Conservation (phyloP, 2,888 invertebrate species). For the Lobophora halterata region DNA sequence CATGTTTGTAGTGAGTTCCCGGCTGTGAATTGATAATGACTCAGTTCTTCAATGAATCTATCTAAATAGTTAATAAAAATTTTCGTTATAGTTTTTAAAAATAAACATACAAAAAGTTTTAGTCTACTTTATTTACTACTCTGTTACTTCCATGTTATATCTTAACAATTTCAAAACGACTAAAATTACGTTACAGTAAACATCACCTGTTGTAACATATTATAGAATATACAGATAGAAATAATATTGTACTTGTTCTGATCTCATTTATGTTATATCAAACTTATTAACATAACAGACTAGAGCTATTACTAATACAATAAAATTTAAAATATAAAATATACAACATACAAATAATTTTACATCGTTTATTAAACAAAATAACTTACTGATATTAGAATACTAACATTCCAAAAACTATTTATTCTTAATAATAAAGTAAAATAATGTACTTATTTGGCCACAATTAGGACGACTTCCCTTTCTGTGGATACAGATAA, state of each 20-base stretch:
- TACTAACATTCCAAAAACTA: constrained; percentile 25
- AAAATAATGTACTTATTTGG: constrained; percentile 25
- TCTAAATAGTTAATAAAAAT: constrained; percentile 53
- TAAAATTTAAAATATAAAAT: constrained; percentile 35
- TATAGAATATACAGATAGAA: too few relatives aligned
- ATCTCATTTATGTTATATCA: constrained; percentile 7
- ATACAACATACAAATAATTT: constrained; percentile 37
- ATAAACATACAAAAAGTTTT: constrained; percentile 38
- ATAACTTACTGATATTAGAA: constrained; percentile 36
- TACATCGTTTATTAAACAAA: constrained; percentile 34
- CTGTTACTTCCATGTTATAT: constrained; percentile 28
- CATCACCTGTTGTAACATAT: too few relatives aligned
- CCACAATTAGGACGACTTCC: constrained; percentile 45
- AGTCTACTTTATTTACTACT: constrained; percentile 23
- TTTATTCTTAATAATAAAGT: constrained; percentile 12
- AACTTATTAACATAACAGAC: constrained; percentile 34
- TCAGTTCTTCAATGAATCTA: constrained; percentile 43
- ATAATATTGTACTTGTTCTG: neutral
- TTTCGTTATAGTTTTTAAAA: constrained; percentile 45
- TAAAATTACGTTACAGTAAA: too few relatives aligned
- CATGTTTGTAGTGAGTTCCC: constrained; percentile 37
- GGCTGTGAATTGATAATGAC: constrained; percentile 65
- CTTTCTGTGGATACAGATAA: constrained; percentile 27
- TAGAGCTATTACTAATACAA: constrained; percentile 35
- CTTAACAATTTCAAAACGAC: too few relatives aligned